A percentile compares a stretch with the other conserved stretches of the same genome.
Conservation (phyloP, 2,113 vertebrate species). For the Microtus oregoni region DNA sequence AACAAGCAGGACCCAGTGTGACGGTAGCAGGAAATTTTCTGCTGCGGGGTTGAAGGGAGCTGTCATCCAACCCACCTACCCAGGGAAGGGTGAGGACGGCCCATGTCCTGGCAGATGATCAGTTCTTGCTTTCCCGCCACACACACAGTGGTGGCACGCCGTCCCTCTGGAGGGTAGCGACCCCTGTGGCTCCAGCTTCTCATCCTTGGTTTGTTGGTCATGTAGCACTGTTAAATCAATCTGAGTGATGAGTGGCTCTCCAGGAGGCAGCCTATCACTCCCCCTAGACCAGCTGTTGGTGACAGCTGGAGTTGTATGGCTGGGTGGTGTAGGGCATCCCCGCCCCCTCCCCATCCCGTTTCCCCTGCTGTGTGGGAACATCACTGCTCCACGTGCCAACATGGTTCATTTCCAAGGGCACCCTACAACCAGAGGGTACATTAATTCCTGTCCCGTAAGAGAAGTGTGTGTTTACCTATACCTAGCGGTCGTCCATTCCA, state of each 20-base stretch:
- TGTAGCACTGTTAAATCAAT: not conserved
- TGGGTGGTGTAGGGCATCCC: not conserved
- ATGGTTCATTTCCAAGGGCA: slow-evolving; percentile 22
- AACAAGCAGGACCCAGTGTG: not conserved
- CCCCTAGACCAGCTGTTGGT: not conserved
- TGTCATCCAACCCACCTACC: not conserved
- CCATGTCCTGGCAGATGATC: not conserved
- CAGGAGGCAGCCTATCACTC: not conserved
- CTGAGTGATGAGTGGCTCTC: not conserved
- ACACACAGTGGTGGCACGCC: rapidly evolving
- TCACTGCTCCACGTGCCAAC: not conserved
- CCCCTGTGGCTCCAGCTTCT: not conserved
- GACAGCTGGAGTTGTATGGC: not conserved
- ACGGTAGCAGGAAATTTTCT: slow-evolving; percentile 42
- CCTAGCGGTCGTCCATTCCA: not conserved
- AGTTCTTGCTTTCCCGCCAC: not conserved
- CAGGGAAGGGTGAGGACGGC: not conserved
- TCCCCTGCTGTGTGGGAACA: not conserved
- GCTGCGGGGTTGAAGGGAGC: not conserved
- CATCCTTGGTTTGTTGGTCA: not conserved
- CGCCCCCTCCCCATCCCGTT: no score
- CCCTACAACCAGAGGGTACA: slow-evolving; percentile 51
- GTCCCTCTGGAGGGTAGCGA: not conserved
- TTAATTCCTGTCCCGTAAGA: not conserved
- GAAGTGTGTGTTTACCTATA: not conserved